Evolutionary conservation across 2,888 invertebrate species (phyloP).

Genomic region (Macrosiphum euphorbiae): DNA sequence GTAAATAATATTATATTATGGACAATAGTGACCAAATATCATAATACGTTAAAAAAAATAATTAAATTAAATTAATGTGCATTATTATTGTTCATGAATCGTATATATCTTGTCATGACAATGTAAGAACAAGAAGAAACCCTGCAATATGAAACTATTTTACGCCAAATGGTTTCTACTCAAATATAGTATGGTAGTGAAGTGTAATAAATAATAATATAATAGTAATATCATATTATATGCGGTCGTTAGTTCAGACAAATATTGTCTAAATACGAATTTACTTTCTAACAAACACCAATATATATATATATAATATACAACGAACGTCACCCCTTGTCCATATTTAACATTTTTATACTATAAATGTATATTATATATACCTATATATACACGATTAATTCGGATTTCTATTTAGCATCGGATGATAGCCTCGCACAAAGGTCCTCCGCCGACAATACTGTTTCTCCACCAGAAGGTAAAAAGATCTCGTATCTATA

Average conservation of each 20-base stretch:
- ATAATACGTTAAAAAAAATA: neutral
- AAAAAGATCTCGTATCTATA: conserved; percentile 61
- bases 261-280: conserved; percentile 41
- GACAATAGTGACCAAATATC: neutral
- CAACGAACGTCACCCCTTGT: neutral
- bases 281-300: conserved; percentile 53
- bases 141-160: neutral
- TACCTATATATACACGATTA: neutral
- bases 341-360: conserved; percentile 22
- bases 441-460: conserved; percentile 48
- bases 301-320: neutral
- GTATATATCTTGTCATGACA: neutral
- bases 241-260: neutral
- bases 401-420: conserved; percentile 61
- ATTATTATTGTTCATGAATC: neutral
- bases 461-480: conserved; percentile 64
- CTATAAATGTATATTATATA: neutral
- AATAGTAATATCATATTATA: neutral
- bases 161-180: neutral
- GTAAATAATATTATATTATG: no score
- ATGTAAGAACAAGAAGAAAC: neutral
- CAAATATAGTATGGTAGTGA: neutral
- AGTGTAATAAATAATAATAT: conserved; percentile 12
- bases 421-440: conserved; percentile 38
- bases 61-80: neutral